Evolutionary conservation across 1,140 invertebrate genomes (phyloP), one percentile per base, ranked within the genome.

Genomic region (Zaprionus vittiger): DNA sequence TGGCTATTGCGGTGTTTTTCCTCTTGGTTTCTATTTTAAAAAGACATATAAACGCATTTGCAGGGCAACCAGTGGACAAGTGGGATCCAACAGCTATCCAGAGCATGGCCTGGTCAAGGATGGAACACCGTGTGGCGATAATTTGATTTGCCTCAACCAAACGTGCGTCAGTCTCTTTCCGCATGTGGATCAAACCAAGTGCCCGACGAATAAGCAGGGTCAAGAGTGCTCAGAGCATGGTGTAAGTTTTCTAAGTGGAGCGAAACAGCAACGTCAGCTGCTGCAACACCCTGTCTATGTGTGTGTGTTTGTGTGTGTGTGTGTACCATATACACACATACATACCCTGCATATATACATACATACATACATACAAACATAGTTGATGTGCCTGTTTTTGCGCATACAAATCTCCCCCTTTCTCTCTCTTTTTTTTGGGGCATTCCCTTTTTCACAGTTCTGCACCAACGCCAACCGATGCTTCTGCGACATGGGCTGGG

Each of bases 401-500:
- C 20, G 22, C 37, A 60, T 38, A 41, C 38, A 15, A 41, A 41
- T 60, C 20, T 24, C 34, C 20, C 11, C 4, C 22, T 41, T 14
- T 34, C 11, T 59, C 11, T 34, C 17, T 20, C 7, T 44, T 41
- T 14, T 17, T 20, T 57, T 15, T n/a, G 61, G 44, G 12, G 28
- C 34, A 56, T 62, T 55, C 63, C 41, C 56, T 54, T 44, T 54
- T 81, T 79, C 66, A 59, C 93, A 99, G 98, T 95, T 97, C 56
- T 99, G 99, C 93, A 98, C 98, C 2, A 99, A 99, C 93, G 94
- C 95, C 47, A 98, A 98, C 93, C 96, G 96, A 77, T 99, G 99
- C 93, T 96, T 97, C 91, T 99, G 99, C 94, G 94, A 97, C 82
- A 93, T 94, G 60, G 98, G 98, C 57, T 99, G 97, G 97, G 95